These are phyloP conservation scores for Montipora efflorescens DNA, from an alignment of 64 coral and sea anemone genomes.

Conservation along the genomic window DNA sequence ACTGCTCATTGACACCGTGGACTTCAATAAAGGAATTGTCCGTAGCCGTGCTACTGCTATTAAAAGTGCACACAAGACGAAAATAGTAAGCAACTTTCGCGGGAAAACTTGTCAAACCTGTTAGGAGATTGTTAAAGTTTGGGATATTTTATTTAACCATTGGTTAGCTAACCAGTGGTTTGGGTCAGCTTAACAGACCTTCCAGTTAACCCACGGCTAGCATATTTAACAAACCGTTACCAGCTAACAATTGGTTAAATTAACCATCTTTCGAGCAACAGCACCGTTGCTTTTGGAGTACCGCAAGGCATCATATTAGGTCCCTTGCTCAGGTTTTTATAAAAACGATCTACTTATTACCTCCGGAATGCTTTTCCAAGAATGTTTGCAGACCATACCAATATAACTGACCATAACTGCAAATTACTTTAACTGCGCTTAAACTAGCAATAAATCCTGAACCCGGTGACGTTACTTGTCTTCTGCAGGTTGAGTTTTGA, in stretches of 20 bases:
- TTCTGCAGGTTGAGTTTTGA: too few relatives aligned
- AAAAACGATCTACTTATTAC: too few relatives aligned
- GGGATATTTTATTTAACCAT: conserved; percentile 34
- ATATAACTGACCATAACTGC: too few relatives aligned
- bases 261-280: conserved; percentile 46
- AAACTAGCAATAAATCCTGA: too few relatives aligned
- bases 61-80: neutral
- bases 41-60: neutral
- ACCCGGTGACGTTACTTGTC: too few relatives aligned
- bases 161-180: conserved; percentile 36
- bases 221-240: conserved; percentile 20
- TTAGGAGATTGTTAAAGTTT: conserved; percentile 7
- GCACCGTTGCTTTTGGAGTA: too few relatives aligned
- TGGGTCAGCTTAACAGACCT: conserved; percentile 10
- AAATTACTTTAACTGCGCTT: too few relatives aligned
- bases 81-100: neutral
- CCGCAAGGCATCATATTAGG: too few relatives aligned
- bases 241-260: conserved; percentile 25
- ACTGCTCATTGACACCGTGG: too few relatives aligned
- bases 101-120: conserved; percentile 40
- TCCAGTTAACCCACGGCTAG: neutral
- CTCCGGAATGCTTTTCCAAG: too few relatives aligned
- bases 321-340: too few relatives aligned
- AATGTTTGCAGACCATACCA: too few relatives aligned
- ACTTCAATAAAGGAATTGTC: neutral